Evolutionary conservation across 2,888 invertebrate species (phyloP), one percentile per base, ranked within the genome.

Genomic region (Calameuta pallipes): DNA sequence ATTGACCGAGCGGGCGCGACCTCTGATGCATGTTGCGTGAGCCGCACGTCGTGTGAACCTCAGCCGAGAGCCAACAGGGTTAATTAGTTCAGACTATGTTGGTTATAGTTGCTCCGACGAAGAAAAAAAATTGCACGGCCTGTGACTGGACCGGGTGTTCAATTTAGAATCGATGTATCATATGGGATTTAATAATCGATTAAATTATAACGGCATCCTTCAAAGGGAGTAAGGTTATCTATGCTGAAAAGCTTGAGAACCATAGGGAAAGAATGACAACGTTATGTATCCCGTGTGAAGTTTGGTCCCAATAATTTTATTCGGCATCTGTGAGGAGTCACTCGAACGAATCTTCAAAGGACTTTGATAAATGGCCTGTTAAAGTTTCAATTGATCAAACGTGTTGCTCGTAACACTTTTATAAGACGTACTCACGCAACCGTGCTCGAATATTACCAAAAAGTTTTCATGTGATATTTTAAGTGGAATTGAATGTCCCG

Each of bases 1-100:
- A 89, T 89, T 88, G 89, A 88, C 85, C 87, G 85, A 81, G 78
- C 82, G 86, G 84, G 79, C 85, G 79, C 84, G 89, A 88, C 88
- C 89, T 88, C 82, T 85, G 78, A 82, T 81, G 80, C 77, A 82
- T 75, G 69, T 23, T 34, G 74, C 74, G 74, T 35, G 34, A 74
- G 74, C 69, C 75, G 41, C 75, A 69, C 78, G 76, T 76, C 85
- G 87, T 89, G 89, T 82, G 87, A 88, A 89, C 89, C 85, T 86
- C 84, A 79, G 83, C 82, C 79, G 74, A 76, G 82, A 84, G 83
- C 85, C 84, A 86, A 78, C 77, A 78, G 80, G 89, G 88, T 89
- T 88, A 89, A 89, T 88, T 87, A 87, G 83, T 87, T 85, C 84
- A 85, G 81, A 83, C 82, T 83, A 76, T 71, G 31, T 71, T 33